Conservation (phyloP, 2,797 vertebrate genomes). For the Orestias chungarensis region DNA sequence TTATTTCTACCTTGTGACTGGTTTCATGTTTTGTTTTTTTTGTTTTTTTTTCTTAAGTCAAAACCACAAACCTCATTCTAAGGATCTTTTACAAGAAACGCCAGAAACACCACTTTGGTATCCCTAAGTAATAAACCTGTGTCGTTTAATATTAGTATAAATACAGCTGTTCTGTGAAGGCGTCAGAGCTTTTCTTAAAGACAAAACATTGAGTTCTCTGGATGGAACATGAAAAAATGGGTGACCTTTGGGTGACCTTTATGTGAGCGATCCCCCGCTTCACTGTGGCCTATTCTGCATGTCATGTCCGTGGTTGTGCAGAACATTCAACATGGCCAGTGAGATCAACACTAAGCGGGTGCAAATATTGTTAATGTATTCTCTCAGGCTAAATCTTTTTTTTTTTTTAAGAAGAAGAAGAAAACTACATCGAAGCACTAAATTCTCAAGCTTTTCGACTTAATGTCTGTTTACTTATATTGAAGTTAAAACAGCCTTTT, state of each 20-base stretch:
- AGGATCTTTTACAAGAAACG: too few species aligned
- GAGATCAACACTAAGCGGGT: slow-evolving; percentile 4
- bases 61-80: too few species aligned
- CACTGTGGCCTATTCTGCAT: slow-evolving; percentile 9
- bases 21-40: too few species aligned
- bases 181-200: not conserved
- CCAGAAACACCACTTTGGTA: too few species aligned
- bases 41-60: too few species aligned
- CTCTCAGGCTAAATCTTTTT: slow-evolving; percentile 35
- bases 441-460: slow-evolving; percentile 50
- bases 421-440: slow-evolving; percentile 37
- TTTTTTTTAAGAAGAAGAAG: too few species aligned
- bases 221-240: not conserved
- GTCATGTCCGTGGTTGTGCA: slow-evolving; percentile 5
- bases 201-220: not conserved
- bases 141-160: not conserved
- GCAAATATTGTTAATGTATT: slow-evolving; percentile 46
- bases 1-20: too few species aligned
- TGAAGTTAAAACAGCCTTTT: slow-evolving; percentile 73
- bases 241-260: slow-evolving; percentile 27
- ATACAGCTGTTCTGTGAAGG: not conserved
- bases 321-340: not conserved
- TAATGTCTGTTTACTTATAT: slow-evolving; percentile 46
- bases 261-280: slow-evolving; percentile 28
- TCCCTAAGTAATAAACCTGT: not conserved